These are phyloP conservation scores for Mythimna vitellina DNA, from an alignment of 2,888 invertebrate species.

Conservation along the genomic window DNA sequence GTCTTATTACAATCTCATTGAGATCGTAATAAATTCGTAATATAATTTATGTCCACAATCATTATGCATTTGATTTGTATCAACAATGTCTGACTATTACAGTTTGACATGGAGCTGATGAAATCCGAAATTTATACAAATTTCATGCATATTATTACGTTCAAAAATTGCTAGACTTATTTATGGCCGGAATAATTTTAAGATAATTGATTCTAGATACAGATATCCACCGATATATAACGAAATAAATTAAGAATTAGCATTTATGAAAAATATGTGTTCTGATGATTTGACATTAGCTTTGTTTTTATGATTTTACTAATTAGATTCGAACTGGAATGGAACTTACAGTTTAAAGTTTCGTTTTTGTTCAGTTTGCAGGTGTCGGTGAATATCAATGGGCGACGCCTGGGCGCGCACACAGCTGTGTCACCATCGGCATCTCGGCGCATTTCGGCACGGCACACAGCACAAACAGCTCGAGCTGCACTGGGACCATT, in stretches of 20 bases:
- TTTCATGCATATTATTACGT: slow-evolving; percentile 29
- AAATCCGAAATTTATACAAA: slow-evolving; percentile 32
- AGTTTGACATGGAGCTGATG: slow-evolving; percentile 27
- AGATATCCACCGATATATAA: slow-evolving; percentile 4
- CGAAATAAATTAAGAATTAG: no score
- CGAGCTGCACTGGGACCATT: slow-evolving; percentile 43
- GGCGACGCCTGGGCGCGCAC: slow-evolving; percentile 17
- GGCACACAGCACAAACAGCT: slow-evolving; percentile 15
- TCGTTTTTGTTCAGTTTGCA: slow-evolving; percentile 14
- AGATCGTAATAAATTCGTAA: slow-evolving; percentile 11
- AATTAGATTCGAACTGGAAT: slow-evolving; percentile 24
- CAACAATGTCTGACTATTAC: slow-evolving; percentile 33
- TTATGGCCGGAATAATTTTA: slow-evolving; percentile 30
- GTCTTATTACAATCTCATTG: slow-evolving; percentile 34
- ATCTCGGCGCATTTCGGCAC: slow-evolving; percentile 39
- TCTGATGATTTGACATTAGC: neutral
- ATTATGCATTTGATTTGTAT: slow-evolving; percentile 39
- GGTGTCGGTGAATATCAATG: slow-evolving; percentile 48
- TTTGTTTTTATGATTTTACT: neutral
- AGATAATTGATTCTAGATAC: slow-evolving; percentile 28
- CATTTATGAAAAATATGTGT: neutral
- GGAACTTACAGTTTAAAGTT: slow-evolving; percentile 15
- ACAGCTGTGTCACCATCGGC: slow-evolving; percentile 55
- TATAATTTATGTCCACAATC: slow-evolving; percentile 22
- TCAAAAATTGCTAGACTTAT: slow-evolving; percentile 17